Evolutionary conservation across 2,888 invertebrate species (phyloP), one percentile per base, ranked within the genome.

Genomic region (Meandrusa payeni): DNA sequence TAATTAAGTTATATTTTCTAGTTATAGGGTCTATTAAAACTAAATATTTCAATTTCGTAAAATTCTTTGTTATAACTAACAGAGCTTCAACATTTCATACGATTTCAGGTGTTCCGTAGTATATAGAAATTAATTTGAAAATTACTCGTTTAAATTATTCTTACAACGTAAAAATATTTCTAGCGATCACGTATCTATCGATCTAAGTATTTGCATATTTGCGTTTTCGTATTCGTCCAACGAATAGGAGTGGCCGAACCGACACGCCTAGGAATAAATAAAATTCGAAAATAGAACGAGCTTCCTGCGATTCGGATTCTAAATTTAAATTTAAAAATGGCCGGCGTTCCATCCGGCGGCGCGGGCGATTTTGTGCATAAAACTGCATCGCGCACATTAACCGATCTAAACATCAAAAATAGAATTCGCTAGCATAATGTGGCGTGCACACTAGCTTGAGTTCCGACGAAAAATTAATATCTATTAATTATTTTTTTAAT

Each of bases 371-470:
- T 85, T 82, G 79, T 78, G 76, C 87, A 85, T 86, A 86, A 87
- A 86, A 86, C 76, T 85, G 82, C 80, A 80, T 75, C 75, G 76
- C 67, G 68, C 66, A 71, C 77, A 73, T 79, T 80, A 76, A 74
- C 73, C 77, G 80, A 86, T 85, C 80, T 79, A 76, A 79, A 81
- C 82, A 79, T 81, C 83, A 85, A 85, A 86, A 86, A 87, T 87
- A 87, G 86, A 83, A 75, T 70, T 57, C 55, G 64, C 73, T 75
- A 73, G 70, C 42, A 51, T 65, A 65, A 50, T 46, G 76, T 54
- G 33, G 39, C 45, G 70, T 55, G 31, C 52, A 69, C 67, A 73
- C 54, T 46, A 31, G 46, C 32, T 40, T 42, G n/a, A 31, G 27
- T 19, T 7, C 13, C 19, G 3, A 2, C 3, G 22, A n/a, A n/a